Evolutionary conservation across 92 coral and sea anemone species (phyloP), one percentile per base, ranked within the genome.

Genomic region (Siderastrea siderea): DNA sequence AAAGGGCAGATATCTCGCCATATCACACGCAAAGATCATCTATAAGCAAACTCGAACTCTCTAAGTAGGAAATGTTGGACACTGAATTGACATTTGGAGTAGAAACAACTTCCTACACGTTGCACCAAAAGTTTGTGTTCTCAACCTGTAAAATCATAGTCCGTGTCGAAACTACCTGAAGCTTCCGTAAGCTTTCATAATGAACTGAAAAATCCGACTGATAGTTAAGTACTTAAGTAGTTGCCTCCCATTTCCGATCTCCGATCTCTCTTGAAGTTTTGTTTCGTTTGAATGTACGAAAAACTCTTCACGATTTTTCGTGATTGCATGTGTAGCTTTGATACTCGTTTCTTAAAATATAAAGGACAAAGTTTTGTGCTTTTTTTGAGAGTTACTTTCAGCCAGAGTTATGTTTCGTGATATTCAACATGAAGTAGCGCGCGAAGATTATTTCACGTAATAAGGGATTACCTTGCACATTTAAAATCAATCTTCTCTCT

Each of bases 191-290:
- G 53, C 68, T 57, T 47, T 9, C 19, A 62, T 47, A 78, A 78
- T 64, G 14, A 62, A 17, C 13, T 26, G 47, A 78, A 64, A 3
- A 47, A 61, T 49, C 83, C 58, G 85, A 54, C 64, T 13, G 48
- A 60, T 84, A 47, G 43, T 74, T 61, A 74, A 74, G 73, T 26
- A 82, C 86, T 84, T 62, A 47, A 71, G 87, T 46, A 46, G 87
- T 60, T 1, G 12, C 53, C 87, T 7, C 87, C 87, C 49, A 73
- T 84, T 84, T 84, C 87, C 87, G 87, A 59, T 49, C 15, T 84
- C 87, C 87, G 87, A 59, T 49, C 15, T 43, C 72, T 63, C 81
- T 84, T 44, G 62, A 71, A 47, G 52, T 73, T 50, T 74, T 38
- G 73, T 84, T 84, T 75, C 63, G 55, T 54, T 60, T 71, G 71